Conservation (phyloP, 2,113 vertebrate genomes). For the Pteruthius melanotis region DNA sequence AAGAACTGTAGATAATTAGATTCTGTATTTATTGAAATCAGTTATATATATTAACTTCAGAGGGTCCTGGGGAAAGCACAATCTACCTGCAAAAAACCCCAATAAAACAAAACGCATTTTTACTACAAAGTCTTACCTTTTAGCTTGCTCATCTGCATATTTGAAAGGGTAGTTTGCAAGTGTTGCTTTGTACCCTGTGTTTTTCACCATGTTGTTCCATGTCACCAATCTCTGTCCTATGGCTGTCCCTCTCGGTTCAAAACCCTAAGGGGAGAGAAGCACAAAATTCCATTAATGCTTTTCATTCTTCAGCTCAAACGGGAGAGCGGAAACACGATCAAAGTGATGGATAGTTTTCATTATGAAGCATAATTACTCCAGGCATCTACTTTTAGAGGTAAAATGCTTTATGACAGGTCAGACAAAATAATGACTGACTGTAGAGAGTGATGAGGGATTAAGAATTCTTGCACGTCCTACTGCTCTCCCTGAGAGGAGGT, state of each 20-base stretch:
- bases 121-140: conserved; percentile 79
- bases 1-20: neutral
- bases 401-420: conserved; percentile 22
- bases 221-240: conserved; percentile 97
- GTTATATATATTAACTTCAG: neutral
- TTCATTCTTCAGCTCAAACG: neutral
- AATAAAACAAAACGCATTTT: neutral
- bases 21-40: neutral
- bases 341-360: conserved; percentile 38
- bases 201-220: conserved; percentile 99
- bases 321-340: neutral
- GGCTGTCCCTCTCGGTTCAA: conserved; percentile 93
- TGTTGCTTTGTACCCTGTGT: conserved; percentile 97
- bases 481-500: neutral
- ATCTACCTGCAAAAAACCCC: neutral
- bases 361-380: neutral
- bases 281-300: conserved; percentile 28
- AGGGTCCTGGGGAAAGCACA: neutral
- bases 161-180: conserved; percentile 98
- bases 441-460: neutral
- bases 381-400: neutral
- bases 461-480: neutral
- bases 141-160: conserved; percentile 97
- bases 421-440: neutral
- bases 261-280: conserved; percentile 79